These are phyloP conservation scores for Gerris lacustris DNA, from an alignment of 2,888 invertebrate species.

Conservation along the genomic window DNA sequence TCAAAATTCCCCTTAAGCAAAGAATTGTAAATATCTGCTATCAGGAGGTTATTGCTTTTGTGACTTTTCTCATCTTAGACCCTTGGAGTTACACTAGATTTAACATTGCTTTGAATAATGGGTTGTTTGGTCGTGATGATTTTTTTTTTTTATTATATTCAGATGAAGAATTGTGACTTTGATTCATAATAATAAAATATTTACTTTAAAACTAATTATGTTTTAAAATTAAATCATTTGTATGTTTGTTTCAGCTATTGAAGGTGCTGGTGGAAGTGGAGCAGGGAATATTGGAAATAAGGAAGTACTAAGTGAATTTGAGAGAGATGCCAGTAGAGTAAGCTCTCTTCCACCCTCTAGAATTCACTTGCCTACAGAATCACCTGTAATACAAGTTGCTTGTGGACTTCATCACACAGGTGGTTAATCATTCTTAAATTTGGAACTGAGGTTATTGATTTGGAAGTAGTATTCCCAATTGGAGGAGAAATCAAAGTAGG, in stretches of 20 bases:
- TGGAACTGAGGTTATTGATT: not conserved
- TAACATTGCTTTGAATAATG: too few relatives aligned
- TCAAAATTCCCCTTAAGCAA: too few relatives aligned
- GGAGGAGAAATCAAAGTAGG: not conserved
- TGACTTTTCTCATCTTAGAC: too few relatives aligned
- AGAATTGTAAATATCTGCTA: too few relatives aligned
- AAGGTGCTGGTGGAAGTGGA: not conserved
- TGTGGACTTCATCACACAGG: constrained; percentile 84
- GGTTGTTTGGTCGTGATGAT: too few relatives aligned
- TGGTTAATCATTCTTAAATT: constrained; percentile 29
- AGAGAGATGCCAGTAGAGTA: constrained; percentile 50
- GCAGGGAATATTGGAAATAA: not conserved
- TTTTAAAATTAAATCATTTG: too few relatives aligned
- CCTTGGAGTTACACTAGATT: too few relatives aligned
- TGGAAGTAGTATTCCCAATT: not conserved
- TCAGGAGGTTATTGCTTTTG: too few relatives aligned
- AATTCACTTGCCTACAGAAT: constrained; percentile 53
- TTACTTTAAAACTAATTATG: too few relatives aligned
- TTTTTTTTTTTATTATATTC: too few relatives aligned
- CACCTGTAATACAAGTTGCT: constrained; percentile 65
- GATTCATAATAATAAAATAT: too few relatives aligned
- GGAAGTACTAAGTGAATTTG: constrained; percentile 39
- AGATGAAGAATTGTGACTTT: too few relatives aligned
- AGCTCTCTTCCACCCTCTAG: constrained; percentile 69
- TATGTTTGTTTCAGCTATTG: not conserved